Conservation (phyloP, 2,113 vertebrate genomes). For the Balaenoptera acutorostrata region DNA sequence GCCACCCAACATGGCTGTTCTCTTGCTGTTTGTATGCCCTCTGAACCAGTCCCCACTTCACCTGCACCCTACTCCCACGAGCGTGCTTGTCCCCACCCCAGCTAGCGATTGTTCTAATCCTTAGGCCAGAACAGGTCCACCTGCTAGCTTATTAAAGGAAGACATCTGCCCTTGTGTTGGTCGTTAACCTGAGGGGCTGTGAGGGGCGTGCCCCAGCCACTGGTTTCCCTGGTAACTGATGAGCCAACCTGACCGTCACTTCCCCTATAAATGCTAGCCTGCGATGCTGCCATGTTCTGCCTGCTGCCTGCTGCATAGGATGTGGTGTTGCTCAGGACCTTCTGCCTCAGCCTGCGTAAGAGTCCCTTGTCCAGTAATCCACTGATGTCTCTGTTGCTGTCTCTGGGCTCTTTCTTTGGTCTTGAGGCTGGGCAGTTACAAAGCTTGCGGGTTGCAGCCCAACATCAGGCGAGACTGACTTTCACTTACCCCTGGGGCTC, state of each 20-base stretch:
- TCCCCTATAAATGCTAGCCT: background rate
- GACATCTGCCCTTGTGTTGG: background rate
- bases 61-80: background rate
- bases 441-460: background rate
- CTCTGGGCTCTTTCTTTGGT: background rate
- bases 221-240: background rate
- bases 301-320: background rate
- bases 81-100: background rate
- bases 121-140: background rate
- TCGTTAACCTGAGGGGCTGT: background rate
- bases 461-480: background rate
- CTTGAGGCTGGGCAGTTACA: background rate
- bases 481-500: no score
- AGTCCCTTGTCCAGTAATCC: no score
- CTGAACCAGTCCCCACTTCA: background rate
- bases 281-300: background rate
- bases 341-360: background rate
- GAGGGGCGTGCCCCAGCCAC: background rate
- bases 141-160: background rate
- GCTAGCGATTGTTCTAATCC: background rate
- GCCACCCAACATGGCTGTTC: accelerated
- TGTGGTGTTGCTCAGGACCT: background rate
- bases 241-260: background rate
- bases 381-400: background rate
- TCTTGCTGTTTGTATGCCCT: background rate